Evolutionary conservation across 2,113 vertebrate genomes (phyloP), one percentile per base, ranked within the genome.

Genomic region (Trichechus manatus): DNA sequence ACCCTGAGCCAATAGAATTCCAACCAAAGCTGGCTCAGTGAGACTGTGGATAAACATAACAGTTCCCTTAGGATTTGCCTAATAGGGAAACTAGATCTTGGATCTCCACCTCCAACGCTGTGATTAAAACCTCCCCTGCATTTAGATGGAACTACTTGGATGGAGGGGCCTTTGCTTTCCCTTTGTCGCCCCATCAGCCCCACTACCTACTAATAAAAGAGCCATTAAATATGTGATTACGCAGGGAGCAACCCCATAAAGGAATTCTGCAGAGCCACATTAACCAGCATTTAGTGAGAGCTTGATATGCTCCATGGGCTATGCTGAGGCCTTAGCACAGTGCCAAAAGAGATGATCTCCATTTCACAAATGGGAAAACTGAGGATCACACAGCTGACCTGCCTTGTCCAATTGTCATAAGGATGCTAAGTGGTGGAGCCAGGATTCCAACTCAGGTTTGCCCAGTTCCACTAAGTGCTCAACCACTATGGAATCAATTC

Each of bases 41-140:
- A 77, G 93, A 27, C 42, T 74, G 47, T 42, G 42, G 63, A 44
- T 25, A 88, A 88, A 84, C 70, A 75, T 20, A 39, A 53, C n/a
- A 1, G n/a, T 66, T 85, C 93, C 61, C 61, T 15, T 25, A 68
- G 92, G 93, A 53, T 59, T 91, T 87, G 78, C 74, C 82, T 39
- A 56, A 20, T 1, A n/a, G 59, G 36, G 31, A 42, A 66, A 64
- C n/a, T 3, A 50, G 50, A 56, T 31, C 77, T 77, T 63, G 42
- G 92, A 25, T 90, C 63, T 75, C 66, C 1, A 9, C 14, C n/a
- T 19, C 22, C 56, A 64, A 44, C 13, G 15, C 36, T 22, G 22
- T 0, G 19, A 72, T n/a, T 23, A 44, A 83, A 66, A 68, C 33
- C 29, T 88, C 17, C n/a, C 23, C 14, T 36, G 33, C 59, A 8